A percentile compares a stretch with the other conserved stretches of the same genome.
Conservation (phyloP, 2,797 vertebrate species). For the Syngnathus rostellatus region DNA sequence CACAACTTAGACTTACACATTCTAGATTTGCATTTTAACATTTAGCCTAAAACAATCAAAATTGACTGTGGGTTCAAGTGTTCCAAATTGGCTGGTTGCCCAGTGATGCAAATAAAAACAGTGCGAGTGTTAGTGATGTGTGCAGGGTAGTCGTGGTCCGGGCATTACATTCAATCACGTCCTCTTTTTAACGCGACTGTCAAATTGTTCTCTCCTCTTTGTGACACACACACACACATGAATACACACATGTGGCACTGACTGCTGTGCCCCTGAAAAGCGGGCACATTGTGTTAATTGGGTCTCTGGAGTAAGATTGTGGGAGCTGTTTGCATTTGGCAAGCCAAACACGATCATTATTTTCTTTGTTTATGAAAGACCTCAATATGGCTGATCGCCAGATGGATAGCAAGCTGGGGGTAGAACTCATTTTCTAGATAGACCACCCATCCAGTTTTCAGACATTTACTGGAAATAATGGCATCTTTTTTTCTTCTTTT, state of each 20-base stretch:
- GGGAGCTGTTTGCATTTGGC: slow-evolving; percentile 45
- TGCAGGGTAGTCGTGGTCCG: slow-evolving; percentile 12
- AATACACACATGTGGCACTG: slow-evolving; percentile 7
- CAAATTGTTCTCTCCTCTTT: slow-evolving; percentile 8
- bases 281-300: slow-evolving; percentile 59
- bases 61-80: background rate
- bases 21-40: background rate
- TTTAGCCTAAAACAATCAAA: background rate
- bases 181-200: slow-evolving; percentile 18
- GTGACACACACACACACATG: slow-evolving; percentile 11
- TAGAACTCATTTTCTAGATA: background rate
- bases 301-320: slow-evolving; percentile 60
- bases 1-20: too few species aligned
- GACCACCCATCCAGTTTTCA: background rate
- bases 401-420: background rate
- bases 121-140: background rate
- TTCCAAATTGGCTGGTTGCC: background rate
- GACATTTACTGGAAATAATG: background rate
- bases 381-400: slow-evolving; percentile 7
- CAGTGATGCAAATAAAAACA: slow-evolving; percentile 9
- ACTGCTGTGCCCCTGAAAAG: slow-evolving; percentile 45
- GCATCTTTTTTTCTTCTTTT: too few species aligned
- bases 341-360: slow-evolving; percentile 52
- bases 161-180: slow-evolving; percentile 25
- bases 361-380: slow-evolving; percentile 42